Conservation (phyloP, 2,797 vertebrate species). For the Pterois miles region DNA sequence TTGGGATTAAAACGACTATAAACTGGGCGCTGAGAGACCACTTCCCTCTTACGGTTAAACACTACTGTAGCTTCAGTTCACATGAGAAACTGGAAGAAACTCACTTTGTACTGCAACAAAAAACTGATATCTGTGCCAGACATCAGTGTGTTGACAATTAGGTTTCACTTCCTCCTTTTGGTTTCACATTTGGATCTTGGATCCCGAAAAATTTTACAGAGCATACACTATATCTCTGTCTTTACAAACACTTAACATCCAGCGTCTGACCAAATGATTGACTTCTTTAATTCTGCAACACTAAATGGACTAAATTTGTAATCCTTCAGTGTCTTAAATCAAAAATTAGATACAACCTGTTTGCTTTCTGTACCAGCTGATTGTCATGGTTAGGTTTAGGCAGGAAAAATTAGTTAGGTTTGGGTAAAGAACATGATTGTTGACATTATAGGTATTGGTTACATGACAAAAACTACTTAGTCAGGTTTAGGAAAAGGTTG, state of each 20-base stretch:
- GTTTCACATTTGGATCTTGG: fast-evolving
- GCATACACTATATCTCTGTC: too few species aligned
- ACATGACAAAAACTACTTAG: too few species aligned
- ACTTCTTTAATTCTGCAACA: neutral
- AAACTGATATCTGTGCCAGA: too few species aligned
- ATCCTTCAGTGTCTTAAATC: too few species aligned
- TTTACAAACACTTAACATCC: neutral
- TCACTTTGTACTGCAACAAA: neutral
- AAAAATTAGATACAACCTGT: too few species aligned
- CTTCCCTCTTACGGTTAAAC: neutral
- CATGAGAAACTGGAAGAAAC: neutral
- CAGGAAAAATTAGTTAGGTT: too few species aligned
- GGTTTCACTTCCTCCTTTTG: conserved; percentile 16
- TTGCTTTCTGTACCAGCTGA: too few species aligned
- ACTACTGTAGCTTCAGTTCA: neutral
- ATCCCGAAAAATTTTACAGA: too few species aligned
- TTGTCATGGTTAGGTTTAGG: too few species aligned
- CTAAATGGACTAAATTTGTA: neutral
- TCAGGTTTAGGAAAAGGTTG: too few species aligned
- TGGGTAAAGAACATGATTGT: too few species aligned
- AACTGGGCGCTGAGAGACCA: neutral
- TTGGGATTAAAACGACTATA: neutral
- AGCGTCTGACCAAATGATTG: neutral
- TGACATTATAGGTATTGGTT: too few species aligned
- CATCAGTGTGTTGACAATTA: neutral